These are phyloP conservation scores for Daboia siamensis DNA, from an alignment of 2,113 vertebrate species.

Conservation along the genomic window DNA sequence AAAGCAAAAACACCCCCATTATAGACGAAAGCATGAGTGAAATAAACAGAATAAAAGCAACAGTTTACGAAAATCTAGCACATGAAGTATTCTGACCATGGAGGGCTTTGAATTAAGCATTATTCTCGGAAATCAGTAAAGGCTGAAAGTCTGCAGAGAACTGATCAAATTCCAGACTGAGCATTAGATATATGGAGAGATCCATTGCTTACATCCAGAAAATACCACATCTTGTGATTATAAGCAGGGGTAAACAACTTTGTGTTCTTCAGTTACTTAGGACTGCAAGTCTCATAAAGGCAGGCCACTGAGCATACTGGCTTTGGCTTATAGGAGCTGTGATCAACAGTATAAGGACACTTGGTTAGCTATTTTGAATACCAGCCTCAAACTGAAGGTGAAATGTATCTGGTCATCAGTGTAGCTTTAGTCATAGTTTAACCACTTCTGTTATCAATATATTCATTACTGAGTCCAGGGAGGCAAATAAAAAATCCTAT, in stretches of 20 bases:
- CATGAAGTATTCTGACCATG: neutral
- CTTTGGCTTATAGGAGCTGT: neutral
- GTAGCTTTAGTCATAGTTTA: neutral
- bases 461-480: neutral
- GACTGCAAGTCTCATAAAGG: neutral
- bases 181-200: neutral
- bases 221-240: neutral
- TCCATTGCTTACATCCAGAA: neutral
- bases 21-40: neutral
- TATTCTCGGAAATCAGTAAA: neutral
- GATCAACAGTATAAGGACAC: neutral
- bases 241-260: neutral
- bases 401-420: neutral
- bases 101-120: neutral
- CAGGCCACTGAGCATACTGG: neutral
- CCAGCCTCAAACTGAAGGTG: neutral
- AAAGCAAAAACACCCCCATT: neutral
- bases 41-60: neutral
- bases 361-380: neutral
- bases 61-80: neutral
- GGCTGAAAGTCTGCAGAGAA: neutral
- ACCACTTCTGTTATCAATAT: neutral
- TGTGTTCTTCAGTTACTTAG: neutral
- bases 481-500: neutral
- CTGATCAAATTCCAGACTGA: neutral